Evolutionary conservation across 2,113 vertebrate species (phyloP).

Genomic region (Pelusios castaneus): DNA sequence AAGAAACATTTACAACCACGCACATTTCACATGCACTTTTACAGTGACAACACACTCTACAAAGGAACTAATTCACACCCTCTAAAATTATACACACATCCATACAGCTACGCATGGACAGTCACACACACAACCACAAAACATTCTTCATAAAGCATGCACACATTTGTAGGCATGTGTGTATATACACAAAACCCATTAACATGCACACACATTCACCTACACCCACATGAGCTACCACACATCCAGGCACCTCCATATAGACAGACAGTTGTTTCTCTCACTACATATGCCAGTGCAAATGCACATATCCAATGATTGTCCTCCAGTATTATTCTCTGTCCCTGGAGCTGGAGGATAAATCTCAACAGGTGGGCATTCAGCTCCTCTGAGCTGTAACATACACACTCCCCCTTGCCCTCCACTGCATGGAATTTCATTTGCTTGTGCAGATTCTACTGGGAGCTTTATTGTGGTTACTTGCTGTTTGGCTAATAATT

Average conservation of each 20-base stretch:
- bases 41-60: not conserved
- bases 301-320: fast-evolving
- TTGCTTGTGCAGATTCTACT: not conserved
- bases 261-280: not conserved
- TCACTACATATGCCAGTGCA: not conserved
- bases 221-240: not conserved
- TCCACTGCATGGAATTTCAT: conserved; percentile 4
- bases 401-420: not conserved
- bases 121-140: not conserved
- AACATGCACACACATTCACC: not conserved
- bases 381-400: not conserved
- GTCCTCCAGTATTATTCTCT: fast-evolving
- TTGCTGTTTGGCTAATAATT: conserved; percentile 41
- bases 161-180: not conserved
- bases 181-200: not conserved
- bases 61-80: not conserved
- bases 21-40: not conserved
- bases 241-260: not conserved
- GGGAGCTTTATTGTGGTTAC: not conserved
- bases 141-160: fast-evolving
- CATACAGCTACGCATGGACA: not conserved
- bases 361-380: fast-evolving
- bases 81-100: not conserved
- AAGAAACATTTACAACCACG: conserved; percentile 33
- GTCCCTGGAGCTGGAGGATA: not conserved